Evolutionary conservation across 2,113 vertebrate genomes (phyloP).

Genomic region (Seriola quinqueradiata): DNA sequence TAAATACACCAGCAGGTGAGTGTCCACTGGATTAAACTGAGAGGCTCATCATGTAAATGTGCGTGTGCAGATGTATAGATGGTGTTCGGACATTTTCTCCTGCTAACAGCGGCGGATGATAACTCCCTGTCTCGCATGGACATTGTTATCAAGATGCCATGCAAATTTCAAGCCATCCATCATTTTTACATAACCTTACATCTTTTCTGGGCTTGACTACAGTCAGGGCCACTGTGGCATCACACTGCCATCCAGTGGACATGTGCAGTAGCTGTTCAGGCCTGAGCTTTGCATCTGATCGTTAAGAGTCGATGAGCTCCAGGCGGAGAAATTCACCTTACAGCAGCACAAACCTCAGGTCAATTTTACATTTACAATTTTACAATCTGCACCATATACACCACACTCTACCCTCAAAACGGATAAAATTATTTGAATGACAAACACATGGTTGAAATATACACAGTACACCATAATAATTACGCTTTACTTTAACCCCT

Average conservation of each 20-base stretch:
- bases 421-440: too few relatives aligned
- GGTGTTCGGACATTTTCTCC: slow-evolving; percentile 41
- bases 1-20: slow-evolving; percentile 22
- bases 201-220: slow-evolving; percentile 17
- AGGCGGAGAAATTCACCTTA: background rate
- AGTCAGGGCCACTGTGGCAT: slow-evolving; percentile 37
- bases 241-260: slow-evolving; percentile 76
- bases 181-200: slow-evolving; percentile 72
- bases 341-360: background rate
- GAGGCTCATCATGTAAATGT: slow-evolving; percentile 7
- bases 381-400: background rate
- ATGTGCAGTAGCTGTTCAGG: slow-evolving; percentile 3
- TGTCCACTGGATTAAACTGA: slow-evolving; percentile 20
- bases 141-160: slow-evolving; percentile 75
- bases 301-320: background rate
- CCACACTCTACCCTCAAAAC: background rate
- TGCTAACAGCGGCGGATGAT: slow-evolving; percentile 29
- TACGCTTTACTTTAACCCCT: too few relatives aligned
- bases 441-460: too few relatives aligned
- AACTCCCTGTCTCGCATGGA: slow-evolving; percentile 51
- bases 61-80: slow-evolving; percentile 28
- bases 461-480: too few relatives aligned
- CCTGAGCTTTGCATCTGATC: background rate
- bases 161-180: slow-evolving; percentile 77
- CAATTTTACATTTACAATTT: too few relatives aligned